These are phyloP conservation scores for Bathynomus jamesi DNA, from an alignment of 1,140 invertebrate genomes.

Conservation along the genomic window DNA sequence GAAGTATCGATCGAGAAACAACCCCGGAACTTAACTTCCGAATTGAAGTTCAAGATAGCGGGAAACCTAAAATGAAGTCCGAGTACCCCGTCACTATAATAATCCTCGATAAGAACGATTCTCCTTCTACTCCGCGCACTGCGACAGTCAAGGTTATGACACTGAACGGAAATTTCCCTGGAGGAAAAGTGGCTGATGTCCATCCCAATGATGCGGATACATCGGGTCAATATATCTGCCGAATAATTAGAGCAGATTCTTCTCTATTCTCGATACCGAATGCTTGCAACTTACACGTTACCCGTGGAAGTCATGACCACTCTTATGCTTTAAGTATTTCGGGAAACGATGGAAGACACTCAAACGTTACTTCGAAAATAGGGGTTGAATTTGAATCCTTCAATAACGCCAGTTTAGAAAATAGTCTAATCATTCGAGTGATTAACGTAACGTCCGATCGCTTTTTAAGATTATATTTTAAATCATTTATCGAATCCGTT, in stretches of 20 bases:
- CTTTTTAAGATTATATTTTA: slow-evolving; percentile 67
- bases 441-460: slow-evolving; percentile 60
- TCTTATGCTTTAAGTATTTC: slow-evolving; percentile 61
- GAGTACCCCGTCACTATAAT: slow-evolving; percentile 66
- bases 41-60: slow-evolving; percentile 82
- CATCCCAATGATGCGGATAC: slow-evolving; percentile 83
- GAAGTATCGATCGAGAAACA: slow-evolving; percentile 70
- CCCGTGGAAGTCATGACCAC: slow-evolving; percentile 38
- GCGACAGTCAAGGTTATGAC: slow-evolving; percentile 70
- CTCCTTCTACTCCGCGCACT: slow-evolving; percentile 71
- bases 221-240: slow-evolving; percentile 77
- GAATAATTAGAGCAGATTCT: slow-evolving; percentile 53
- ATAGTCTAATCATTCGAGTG: slow-evolving; percentile 68
- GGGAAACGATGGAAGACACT: slow-evolving; percentile 81
- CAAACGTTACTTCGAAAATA: slow-evolving; percentile 72
- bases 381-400: slow-evolving; percentile 71
- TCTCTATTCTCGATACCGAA: slow-evolving; percentile 60
- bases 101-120: slow-evolving; percentile 84
- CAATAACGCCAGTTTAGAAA: slow-evolving; percentile 68
- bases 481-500: slow-evolving; percentile 60
- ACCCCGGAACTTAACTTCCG: slow-evolving; percentile 63
- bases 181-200: slow-evolving; percentile 80
- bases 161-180: slow-evolving; percentile 56
- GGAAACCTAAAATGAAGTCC: slow-evolving; percentile 68
- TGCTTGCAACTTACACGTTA: slow-evolving; percentile 64